A percentile compares a stretch with the other conserved stretches of the same genome.
Evolutionary conservation across 2,888 invertebrate species (phyloP).

Genomic region (Cremastobaeus sp.): DNA sequence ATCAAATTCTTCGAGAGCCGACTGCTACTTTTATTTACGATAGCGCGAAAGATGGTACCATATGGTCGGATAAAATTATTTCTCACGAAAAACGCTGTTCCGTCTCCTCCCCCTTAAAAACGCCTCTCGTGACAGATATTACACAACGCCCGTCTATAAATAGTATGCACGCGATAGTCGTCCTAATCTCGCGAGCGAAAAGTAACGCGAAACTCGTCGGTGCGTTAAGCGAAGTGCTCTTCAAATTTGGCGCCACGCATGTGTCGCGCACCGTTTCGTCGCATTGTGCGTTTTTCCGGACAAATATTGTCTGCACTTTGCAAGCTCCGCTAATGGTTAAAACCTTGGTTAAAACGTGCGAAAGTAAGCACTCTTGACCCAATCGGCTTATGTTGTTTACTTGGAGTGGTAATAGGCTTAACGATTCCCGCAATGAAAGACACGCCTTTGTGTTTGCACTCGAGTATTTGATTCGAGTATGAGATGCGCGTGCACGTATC

Average conservation of each 20-base stretch:
- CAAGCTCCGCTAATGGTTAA: slow-evolving; percentile 66
- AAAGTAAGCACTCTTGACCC: slow-evolving; percentile 72
- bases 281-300: slow-evolving; percentile 31
- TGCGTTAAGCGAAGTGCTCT: slow-evolving; percentile 32
- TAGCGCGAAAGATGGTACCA: no score
- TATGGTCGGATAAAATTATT: slow-evolving; percentile 14
- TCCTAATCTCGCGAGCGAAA: slow-evolving; percentile 35
- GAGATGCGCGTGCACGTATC: slow-evolving; percentile 41
- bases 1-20: not conserved
- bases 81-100: slow-evolving; percentile 38
- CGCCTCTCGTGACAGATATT: slow-evolving; percentile 26
- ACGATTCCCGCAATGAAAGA: slow-evolving; percentile 49
- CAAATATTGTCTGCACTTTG: slow-evolving; percentile 17
- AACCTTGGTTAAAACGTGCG: slow-evolving; percentile 75
- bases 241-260: slow-evolving; percentile 46
- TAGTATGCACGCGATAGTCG: slow-evolving; percentile 28
- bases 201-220: slow-evolving; percentile 19
- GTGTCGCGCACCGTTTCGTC: slow-evolving; percentile 3
- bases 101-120: not conserved
- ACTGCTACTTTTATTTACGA: no score
- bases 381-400: slow-evolving; percentile 73
- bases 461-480: slow-evolving; percentile 27
- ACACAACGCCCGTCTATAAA: slow-evolving; percentile 41
- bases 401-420: slow-evolving; percentile 71
- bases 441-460: slow-evolving; percentile 16